Evolutionary conservation across 2,113 vertebrate genomes (phyloP).

Genomic region (Rhea americana): DNA sequence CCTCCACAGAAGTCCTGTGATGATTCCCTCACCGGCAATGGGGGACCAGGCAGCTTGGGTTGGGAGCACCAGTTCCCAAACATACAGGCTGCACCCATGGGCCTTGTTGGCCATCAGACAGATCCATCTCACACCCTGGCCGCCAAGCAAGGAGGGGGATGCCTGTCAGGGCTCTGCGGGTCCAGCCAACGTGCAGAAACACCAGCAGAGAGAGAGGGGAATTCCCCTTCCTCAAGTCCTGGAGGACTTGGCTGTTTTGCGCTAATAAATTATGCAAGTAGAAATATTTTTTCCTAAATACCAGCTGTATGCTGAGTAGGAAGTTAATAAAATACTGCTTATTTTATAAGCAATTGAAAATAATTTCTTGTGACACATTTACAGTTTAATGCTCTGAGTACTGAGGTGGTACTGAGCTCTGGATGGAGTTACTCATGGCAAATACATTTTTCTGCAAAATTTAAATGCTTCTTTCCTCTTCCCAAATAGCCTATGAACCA

Average conservation of each 20-base stretch:
- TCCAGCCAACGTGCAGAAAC: not conserved
- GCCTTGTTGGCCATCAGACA: not conserved
- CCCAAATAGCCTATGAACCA: not conserved
- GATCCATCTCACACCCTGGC: not conserved
- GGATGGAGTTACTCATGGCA: not conserved
- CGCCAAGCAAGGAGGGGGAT: not conserved
- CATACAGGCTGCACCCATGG: not conserved
- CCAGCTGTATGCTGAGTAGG: not conserved
- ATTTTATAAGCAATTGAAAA: constrained; percentile 14
- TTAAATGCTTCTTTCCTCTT: not conserved
- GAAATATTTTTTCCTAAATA: constrained; percentile 12
- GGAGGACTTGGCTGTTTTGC: not conserved
- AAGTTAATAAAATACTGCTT: not conserved
- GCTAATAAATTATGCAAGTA: not conserved
- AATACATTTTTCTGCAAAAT: not conserved
- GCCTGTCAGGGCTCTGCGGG: too few relatives aligned
- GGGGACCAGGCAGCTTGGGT: not conserved
- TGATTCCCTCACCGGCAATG: not conserved
- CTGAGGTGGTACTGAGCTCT: not conserved
- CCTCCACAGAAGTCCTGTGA: not conserved
- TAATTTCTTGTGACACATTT: not conserved
- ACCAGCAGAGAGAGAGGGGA: not conserved
- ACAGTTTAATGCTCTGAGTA: not conserved
- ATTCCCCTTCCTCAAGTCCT: not conserved
- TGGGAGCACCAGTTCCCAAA: not conserved